These are phyloP conservation scores for Chloromyia formosa DNA, from an alignment of 2,888 invertebrate species.

Conservation along the genomic window DNA sequence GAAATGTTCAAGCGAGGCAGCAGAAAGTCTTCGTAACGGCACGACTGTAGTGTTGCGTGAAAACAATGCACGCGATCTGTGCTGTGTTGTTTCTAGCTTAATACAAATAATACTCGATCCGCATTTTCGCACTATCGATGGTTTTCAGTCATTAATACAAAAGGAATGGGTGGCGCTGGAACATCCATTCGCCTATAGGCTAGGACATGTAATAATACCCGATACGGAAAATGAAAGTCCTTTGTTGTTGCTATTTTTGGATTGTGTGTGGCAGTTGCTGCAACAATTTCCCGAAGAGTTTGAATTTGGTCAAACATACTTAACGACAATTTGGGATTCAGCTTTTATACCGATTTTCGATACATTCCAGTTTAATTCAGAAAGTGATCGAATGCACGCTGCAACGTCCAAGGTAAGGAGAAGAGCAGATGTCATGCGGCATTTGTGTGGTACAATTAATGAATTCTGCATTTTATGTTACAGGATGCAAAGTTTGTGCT, in stretches of 20 bases:
- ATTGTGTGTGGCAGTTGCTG: constrained; percentile 91
- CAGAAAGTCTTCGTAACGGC: constrained; percentile 70
- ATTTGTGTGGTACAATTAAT: not conserved
- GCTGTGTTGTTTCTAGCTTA: constrained; percentile 85
- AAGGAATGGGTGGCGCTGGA: constrained; percentile 95
- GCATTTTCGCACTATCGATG: constrained; percentile 80
- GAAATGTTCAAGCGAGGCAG: constrained; percentile 76
- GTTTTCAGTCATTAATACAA: constrained; percentile 90
- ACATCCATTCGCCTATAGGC: constrained; percentile 78
- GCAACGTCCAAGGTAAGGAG: constrained; percentile 53
- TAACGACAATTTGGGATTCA: constrained; percentile 92
- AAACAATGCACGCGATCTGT: constrained; percentile 86
- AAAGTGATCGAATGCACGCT: constrained; percentile 77
- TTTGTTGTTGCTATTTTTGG: constrained; percentile 88
- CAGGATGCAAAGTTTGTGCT: constrained; percentile 66
- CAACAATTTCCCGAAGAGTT: constrained; percentile 89
- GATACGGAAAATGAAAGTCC: constrained; percentile 78
- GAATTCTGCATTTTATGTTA: not conserved
- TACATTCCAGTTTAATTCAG: constrained; percentile 91
- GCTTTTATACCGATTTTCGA: constrained; percentile 89
- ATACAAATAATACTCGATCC: constrained; percentile 89
- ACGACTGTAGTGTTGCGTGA: constrained; percentile 89
- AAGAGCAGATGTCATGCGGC: not conserved
- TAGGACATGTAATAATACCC: constrained; percentile 74
- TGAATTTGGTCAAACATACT: constrained; percentile 91